These are phyloP conservation scores for Albula glossodonta DNA, from an alignment of 2,113 vertebrate genomes.

Conservation along the genomic window DNA sequence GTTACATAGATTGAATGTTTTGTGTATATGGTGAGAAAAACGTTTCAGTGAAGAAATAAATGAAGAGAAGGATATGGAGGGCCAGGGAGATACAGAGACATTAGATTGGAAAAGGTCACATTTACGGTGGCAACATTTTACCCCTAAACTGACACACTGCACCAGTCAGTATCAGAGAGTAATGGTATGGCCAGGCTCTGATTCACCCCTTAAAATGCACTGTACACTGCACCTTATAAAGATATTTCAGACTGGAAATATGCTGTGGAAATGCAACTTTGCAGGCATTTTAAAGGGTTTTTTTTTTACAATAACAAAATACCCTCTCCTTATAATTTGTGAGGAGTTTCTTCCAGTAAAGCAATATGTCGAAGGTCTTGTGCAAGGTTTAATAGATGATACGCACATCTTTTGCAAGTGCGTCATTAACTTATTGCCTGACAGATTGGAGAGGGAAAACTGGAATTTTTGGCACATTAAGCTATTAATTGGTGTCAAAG, in stretches of 20 bases:
- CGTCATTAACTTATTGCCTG: background rate
- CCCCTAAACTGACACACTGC: no score
- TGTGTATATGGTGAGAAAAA: background rate
- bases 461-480: background rate
- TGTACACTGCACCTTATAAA: no score
- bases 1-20: background rate
- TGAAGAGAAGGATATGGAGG: background rate
- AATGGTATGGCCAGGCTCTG: background rate
- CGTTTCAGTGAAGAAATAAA: background rate
- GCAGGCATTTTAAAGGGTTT: background rate
- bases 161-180: background rate
- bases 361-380: background rate
- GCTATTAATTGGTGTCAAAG: background rate
- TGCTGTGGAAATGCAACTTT: no score
- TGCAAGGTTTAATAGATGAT: background rate
- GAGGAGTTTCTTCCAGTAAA: background rate
- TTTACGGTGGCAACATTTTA: no score
- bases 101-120: background rate
- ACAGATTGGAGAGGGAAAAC: background rate
- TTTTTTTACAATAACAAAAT: background rate
- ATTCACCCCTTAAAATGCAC: background rate
- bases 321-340: background rate
- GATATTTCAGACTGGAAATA: no score
- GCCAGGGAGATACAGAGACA: background rate
- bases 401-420: conserved; percentile 3